Evolutionary conservation across 2,113 vertebrate genomes (phyloP).

Genomic region (Cisticola juncidis): DNA sequence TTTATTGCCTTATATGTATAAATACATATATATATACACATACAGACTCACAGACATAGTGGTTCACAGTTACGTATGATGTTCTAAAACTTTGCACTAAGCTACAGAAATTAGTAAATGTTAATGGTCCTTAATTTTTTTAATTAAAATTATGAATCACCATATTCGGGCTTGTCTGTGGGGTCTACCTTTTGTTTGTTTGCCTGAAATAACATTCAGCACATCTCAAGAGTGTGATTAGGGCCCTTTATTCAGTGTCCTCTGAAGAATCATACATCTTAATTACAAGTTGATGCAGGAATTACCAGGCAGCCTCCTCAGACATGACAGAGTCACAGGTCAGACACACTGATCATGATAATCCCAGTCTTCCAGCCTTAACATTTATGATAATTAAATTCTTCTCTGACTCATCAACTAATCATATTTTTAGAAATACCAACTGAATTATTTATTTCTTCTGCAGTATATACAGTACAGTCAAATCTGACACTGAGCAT

Average conservation of each 20-base stretch:
- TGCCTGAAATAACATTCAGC: background rate
- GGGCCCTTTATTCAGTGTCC: background rate
- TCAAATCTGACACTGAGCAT: background rate
- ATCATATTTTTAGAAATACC: slow-evolving; percentile 49
- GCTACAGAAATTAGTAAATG: background rate
- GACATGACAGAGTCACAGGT: background rate
- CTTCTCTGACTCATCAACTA: slow-evolving; percentile 42
- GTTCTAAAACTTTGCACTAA: background rate
- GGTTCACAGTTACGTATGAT: background rate
- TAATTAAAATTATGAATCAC: background rate
- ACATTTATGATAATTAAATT: slow-evolving; percentile 21
- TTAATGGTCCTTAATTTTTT: background rate
- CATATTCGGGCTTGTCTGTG: background rate
- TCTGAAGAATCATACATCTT: background rate
- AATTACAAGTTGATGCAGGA: background rate
- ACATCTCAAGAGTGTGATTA: background rate
- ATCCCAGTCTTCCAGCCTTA: background rate
- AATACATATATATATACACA: background rate
- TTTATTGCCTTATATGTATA: background rate
- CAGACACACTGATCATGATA: background rate
- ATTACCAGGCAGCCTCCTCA: background rate
- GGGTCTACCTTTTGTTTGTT: background rate
- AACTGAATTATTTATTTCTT: slow-evolving; percentile 27
- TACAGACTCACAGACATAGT: background rate
- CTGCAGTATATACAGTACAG: background rate